These are phyloP conservation scores for Holotrichia oblita DNA, from an alignment of 1,140 invertebrate species.

Conservation along the genomic window DNA sequence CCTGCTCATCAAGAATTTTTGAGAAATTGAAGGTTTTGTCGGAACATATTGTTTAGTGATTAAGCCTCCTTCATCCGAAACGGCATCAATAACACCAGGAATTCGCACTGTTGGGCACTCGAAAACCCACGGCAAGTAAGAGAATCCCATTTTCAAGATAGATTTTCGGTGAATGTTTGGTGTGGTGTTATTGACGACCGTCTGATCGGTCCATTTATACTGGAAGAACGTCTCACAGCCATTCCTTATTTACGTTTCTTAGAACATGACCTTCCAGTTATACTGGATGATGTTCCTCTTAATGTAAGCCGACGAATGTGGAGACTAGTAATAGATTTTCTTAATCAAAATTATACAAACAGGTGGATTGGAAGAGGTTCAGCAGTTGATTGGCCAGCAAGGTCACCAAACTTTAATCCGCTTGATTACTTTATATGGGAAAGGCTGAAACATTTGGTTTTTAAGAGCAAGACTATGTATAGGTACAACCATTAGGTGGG, in stretches of 20 bases:
- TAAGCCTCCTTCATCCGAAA: not conserved
- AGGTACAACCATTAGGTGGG: no score
- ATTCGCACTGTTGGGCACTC: constrained; percentile 32
- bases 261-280: constrained; percentile 21
- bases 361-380: constrained; percentile 39
- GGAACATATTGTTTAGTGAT: constrained; percentile 33
- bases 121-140: constrained; percentile 23
- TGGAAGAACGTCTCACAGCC: constrained; percentile 35
- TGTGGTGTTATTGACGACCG: constrained; percentile 25
- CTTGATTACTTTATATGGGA: constrained; percentile 18
- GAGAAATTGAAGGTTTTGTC: constrained; percentile 39
- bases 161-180: constrained; percentile 37
- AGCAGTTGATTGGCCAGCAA: constrained; percentile 29
- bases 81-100: constrained; percentile 29
- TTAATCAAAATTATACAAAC: constrained; percentile 36
- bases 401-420: constrained; percentile 27
- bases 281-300: constrained; percentile 39
- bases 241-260: constrained; percentile 30
- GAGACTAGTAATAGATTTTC: no score
- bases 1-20: not conserved
- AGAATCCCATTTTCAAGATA: not conserved
- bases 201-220: constrained; percentile 30
- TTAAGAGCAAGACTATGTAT: no score
- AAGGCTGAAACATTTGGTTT: no score
- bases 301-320: not conserved